Percentiles rank a stretch among this genome's conserved stretches.
phyloP scores from a whole-genome alignment of 1,140 invertebrate genomes.

The Bombus huntii region DNA sequence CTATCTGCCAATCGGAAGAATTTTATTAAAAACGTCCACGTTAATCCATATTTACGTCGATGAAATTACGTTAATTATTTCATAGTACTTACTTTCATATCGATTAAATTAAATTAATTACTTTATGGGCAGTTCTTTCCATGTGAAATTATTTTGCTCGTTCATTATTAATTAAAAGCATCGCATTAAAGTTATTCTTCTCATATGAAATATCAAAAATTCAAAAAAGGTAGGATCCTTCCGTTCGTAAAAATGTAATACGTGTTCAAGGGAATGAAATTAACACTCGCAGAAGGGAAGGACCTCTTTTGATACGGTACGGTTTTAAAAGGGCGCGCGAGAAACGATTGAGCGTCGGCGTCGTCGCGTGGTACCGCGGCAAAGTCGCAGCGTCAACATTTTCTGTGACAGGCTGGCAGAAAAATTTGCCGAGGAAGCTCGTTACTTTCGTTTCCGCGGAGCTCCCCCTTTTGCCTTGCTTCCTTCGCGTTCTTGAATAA shows the following conservation, averaged over 20 bases:
- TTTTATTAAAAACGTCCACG: too few relatives aligned
- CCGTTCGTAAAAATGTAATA: too few relatives aligned
- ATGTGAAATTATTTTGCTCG: background rate
- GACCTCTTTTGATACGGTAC: background rate
- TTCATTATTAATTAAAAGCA: background rate
- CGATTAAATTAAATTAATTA: background rate
- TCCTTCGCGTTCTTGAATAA: conserved; percentile 21
- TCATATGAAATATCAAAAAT: background rate
- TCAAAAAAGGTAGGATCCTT: too few relatives aligned
- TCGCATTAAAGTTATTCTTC: background rate
- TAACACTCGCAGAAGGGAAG: background rate
- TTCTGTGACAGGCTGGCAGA: conserved; percentile 35
- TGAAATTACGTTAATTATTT: background rate
- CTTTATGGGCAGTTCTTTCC: too few relatives aligned
- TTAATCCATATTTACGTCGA: background rate
- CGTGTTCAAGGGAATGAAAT: background rate
- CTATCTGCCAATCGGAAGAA: too few relatives aligned
- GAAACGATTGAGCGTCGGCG: background rate
- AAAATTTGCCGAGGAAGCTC: conserved; percentile 60
- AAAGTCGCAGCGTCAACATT: conserved; percentile 36
- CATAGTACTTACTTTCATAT: background rate
- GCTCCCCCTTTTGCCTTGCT: conserved; percentile 18
- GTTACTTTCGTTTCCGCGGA: conserved; percentile 56
- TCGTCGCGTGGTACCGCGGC: background rate
- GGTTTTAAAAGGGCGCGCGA: background rate